Conservation (phyloP, 2,113 vertebrate species). For the Cricetomys ansorgei region DNA sequence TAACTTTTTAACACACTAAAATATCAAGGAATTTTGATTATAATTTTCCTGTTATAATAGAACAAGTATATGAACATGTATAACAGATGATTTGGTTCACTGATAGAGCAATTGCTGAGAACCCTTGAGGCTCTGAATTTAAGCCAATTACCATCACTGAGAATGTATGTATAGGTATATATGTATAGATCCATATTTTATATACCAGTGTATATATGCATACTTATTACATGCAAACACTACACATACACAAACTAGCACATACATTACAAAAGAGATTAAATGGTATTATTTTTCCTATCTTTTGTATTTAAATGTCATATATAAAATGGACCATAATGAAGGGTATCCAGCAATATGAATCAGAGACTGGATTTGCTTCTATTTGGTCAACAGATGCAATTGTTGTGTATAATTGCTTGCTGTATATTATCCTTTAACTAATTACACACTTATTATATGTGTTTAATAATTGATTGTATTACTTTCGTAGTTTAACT, state of each 20-base stretch:
- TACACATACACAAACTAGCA: background rate
- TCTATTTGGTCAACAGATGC: background rate
- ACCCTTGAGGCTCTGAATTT: fast-evolving
- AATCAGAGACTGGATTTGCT: background rate
- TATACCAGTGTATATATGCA: background rate
- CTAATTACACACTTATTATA: background rate
- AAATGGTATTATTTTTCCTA: background rate
- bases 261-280: background rate
- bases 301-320: background rate
- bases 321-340: background rate
- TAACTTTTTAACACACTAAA: background rate
- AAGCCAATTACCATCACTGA: background rate
- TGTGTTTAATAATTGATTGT: background rate
- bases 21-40: background rate
- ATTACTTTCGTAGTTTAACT: background rate
- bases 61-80: background rate
- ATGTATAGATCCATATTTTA: background rate
- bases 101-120: too few species aligned
- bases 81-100: background rate
- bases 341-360: background rate
- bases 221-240: background rate
- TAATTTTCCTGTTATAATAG: too few species aligned
- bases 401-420: background rate
- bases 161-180: background rate
- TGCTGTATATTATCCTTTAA: background rate